A percentile compares a stretch with the other conserved stretches of the same genome.
Conservation (phyloP, 2,797 vertebrate genomes). For the Melanotaenia maccullochi region DNA sequence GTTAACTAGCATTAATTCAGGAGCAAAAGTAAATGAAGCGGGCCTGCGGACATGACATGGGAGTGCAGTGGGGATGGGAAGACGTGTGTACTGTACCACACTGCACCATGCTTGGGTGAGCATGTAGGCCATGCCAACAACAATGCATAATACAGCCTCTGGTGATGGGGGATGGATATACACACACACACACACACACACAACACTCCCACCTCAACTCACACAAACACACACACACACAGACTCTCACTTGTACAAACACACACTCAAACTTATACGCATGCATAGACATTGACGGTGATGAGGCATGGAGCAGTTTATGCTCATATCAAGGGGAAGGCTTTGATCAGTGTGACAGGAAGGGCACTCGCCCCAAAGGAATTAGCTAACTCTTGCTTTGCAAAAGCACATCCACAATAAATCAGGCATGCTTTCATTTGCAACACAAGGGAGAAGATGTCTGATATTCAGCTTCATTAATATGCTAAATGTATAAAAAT, state of each 20-base stretch:
- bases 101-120: slow-evolving; percentile 83
- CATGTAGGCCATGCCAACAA: slow-evolving; percentile 87
- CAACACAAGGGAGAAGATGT: slow-evolving; percentile 49
- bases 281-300: slow-evolving; percentile 74
- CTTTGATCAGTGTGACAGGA: slow-evolving; percentile 81
- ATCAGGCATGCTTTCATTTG: slow-evolving; percentile 64
- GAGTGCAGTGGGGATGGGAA: slow-evolving; percentile 69
- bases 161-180: slow-evolving; percentile 75
- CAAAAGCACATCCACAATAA: slow-evolving; percentile 78
- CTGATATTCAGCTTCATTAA: slow-evolving; percentile 79
- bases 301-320: slow-evolving; percentile 78
- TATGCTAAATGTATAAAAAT: slow-evolving; percentile 78
- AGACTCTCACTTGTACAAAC: slow-evolving; percentile 25
- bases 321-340: slow-evolving; percentile 78
- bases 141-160: slow-evolving; percentile 84
- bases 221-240: slow-evolving; percentile 22
- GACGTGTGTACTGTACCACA: slow-evolving; percentile 81
- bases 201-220: slow-evolving; percentile 43
- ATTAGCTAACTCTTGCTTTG: slow-evolving; percentile 74
- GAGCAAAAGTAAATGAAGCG: slow-evolving; percentile 80
- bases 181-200: slow-evolving; percentile 50
- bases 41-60: slow-evolving; percentile 72
- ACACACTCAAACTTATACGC: slow-evolving; percentile 53
- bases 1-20: slow-evolving; percentile 83
- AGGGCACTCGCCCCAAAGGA: slow-evolving; percentile 77